Evolutionary conservation across 2,113 vertebrate genomes (phyloP).

Genomic region (Tor tambroides): DNA sequence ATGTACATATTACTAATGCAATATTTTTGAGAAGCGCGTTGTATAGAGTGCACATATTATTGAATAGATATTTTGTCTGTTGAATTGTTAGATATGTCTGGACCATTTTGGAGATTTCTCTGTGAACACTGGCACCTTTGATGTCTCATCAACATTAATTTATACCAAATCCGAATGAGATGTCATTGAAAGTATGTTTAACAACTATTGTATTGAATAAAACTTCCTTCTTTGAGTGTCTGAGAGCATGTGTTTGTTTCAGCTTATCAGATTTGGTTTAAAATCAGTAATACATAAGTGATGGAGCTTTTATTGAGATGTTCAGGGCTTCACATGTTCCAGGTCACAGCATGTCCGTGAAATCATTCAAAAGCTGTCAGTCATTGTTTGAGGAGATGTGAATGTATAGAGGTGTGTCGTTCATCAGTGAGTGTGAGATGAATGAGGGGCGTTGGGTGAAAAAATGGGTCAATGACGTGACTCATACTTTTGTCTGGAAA

Average conservation of each 20-base stretch:
- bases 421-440: neutral
- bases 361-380: neutral
- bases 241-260: neutral
- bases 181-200: neutral
- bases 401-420: neutral
- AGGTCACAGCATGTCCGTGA: neutral
- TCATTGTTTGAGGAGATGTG: neutral
- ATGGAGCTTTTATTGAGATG: neutral
- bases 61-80: conserved; percentile 32
- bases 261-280: neutral
- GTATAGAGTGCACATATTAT: conserved; percentile 11
- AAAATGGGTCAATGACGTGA: neutral
- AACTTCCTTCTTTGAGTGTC: neutral
- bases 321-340: neutral
- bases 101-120: conserved; percentile 25
- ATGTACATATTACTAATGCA: conserved; percentile 53
- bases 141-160: conserved; percentile 8
- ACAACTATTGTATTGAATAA: conserved; percentile 21
- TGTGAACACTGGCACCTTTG: neutral
- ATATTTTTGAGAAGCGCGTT: conserved; percentile 32
- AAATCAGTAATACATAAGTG: neutral
- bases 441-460: neutral
- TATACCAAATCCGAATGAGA: conserved; percentile 13
- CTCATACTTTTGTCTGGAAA: neutral
- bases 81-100: conserved; percentile 7